Evolutionary conservation across 2,113 vertebrate species (phyloP).

Genomic region (Columba livia): DNA sequence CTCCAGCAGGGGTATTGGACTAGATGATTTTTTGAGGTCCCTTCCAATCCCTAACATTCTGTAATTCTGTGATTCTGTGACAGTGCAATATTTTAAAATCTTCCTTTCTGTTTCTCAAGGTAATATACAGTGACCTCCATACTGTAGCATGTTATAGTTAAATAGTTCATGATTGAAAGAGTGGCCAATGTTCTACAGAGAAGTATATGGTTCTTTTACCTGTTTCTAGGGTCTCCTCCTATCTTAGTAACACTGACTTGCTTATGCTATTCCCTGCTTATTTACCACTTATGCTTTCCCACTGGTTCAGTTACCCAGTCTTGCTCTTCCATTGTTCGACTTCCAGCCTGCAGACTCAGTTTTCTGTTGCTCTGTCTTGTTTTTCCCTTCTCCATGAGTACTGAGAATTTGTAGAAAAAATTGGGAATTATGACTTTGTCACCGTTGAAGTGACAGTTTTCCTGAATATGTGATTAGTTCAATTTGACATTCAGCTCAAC

Average conservation of each 20-base stretch:
- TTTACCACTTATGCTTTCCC: background rate
- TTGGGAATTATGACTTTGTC: background rate
- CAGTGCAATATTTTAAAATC: background rate
- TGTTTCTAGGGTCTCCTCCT: background rate
- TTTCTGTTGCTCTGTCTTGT: background rate
- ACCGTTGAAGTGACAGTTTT: background rate
- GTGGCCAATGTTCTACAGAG: accelerated
- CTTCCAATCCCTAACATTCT: too few species aligned
- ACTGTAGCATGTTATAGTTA: background rate
- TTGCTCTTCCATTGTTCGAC: background rate
- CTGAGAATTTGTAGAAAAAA: background rate
- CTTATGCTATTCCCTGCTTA: background rate
- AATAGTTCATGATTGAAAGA: background rate
- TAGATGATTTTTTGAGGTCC: too few species aligned
- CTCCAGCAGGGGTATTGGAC: too few species aligned
- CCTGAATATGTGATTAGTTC: background rate
- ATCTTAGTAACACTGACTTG: background rate
- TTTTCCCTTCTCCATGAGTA: background rate
- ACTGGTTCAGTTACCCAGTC: background rate
- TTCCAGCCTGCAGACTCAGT: background rate
- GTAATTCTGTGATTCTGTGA: background rate
- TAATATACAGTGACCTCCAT: background rate
- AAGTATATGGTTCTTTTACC: accelerated
- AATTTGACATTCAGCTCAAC: background rate
- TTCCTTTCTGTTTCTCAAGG: background rate